Evolutionary conservation across 2,797 vertebrate species (phyloP).

Genomic region (Eleutherodactylus coqui): DNA sequence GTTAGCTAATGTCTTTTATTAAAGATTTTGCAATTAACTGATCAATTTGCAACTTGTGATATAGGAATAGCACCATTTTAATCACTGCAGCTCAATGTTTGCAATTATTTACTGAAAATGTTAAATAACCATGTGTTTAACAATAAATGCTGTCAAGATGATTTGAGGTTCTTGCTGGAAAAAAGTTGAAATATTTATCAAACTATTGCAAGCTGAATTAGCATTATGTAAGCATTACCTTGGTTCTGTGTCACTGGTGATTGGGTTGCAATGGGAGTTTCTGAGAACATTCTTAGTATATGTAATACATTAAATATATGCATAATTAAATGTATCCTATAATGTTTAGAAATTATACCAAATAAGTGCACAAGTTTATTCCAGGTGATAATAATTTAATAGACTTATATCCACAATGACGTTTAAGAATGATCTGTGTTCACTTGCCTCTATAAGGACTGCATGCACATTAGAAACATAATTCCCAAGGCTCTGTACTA

Average conservation of each 20-base stretch:
- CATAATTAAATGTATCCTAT: neutral
- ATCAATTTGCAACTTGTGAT: constrained; percentile 43
- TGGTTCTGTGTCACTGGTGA: constrained; percentile 12
- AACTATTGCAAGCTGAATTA: neutral
- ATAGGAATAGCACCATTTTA: constrained; percentile 14
- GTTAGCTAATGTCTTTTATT: constrained; percentile 39
- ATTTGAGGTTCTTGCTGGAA: constrained; percentile 16
- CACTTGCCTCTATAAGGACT: neutral
- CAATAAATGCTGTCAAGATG: neutral
- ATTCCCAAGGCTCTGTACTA: too few species aligned
- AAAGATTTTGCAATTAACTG: constrained; percentile 54
- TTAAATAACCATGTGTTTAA: constrained; percentile 31
- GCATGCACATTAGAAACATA: neutral
- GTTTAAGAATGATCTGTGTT: neutral
- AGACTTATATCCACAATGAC: neutral
- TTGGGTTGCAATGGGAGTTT: neutral
- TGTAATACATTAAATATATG: constrained; percentile 13
- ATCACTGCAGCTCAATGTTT: constrained; percentile 23
- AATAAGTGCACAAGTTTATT: neutral
- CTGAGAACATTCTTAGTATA: neutral
- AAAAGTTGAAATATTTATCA: constrained; percentile 14
- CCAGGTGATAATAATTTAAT: neutral
- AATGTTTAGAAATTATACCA: neutral
- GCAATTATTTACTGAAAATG: constrained; percentile 14
- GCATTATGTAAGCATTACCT: constrained; percentile 33